Percentiles rank a stretch among this genome's conserved stretches.
These are phyloP conservation scores for Aphaenogaster ashmeadi DNA, from an alignment of 1,140 invertebrate genomes.

Conservation along the genomic window DNA sequence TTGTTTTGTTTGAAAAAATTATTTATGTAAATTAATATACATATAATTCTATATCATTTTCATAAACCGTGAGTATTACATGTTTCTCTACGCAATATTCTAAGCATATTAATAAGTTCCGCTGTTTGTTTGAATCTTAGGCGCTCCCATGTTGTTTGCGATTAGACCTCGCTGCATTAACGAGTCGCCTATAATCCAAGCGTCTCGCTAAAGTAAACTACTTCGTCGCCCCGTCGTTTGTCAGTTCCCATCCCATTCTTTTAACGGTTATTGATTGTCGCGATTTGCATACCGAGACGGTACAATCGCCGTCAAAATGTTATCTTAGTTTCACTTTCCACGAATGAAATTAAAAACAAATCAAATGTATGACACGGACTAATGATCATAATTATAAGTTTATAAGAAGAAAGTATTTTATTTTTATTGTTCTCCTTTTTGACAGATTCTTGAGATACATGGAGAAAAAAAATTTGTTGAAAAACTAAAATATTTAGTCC, in stretches of 20 bases:
- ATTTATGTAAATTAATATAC: too few species aligned
- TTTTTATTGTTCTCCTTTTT: neutral
- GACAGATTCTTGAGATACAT: neutral
- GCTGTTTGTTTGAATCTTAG: conserved; percentile 57
- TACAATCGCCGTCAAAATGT: conserved; percentile 40
- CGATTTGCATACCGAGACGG: conserved; percentile 5
- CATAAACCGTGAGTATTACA: neutral
- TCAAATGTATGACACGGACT: neutral
- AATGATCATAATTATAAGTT: neutral
- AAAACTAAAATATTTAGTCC: too few species aligned
- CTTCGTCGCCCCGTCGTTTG: conserved; percentile 28
- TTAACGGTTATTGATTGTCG: conserved; percentile 23
- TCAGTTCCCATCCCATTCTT: conserved; percentile 49
- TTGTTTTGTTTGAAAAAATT: too few species aligned
- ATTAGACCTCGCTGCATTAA: conserved; percentile 56
- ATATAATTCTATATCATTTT: neutral
- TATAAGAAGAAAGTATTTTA: neutral
- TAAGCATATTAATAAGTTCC: conserved; percentile 25
- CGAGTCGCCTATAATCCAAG: conserved; percentile 63
- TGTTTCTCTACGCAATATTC: neutral
- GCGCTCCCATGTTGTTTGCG: conserved; percentile 60
- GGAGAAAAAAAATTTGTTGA: too few species aligned
- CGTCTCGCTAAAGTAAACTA: conserved; percentile 63
- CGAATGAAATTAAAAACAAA: neutral
- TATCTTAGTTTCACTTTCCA: neutral